phyloP scores from a whole-genome alignment of 35 echinoderm and acorn worm genomes.

The Diadema setosum region DNA sequence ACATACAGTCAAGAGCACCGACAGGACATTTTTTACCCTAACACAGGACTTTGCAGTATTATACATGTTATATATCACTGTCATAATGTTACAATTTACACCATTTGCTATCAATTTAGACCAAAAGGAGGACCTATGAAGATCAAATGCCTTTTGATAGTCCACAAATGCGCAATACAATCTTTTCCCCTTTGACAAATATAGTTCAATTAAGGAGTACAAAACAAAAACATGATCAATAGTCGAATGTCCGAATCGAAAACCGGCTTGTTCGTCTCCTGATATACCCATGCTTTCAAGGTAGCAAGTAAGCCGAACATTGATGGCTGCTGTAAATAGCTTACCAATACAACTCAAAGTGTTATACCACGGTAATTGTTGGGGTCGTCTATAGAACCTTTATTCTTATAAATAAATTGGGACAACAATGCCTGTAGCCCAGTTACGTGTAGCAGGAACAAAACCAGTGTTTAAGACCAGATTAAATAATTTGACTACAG shows the following conservation, averaged over 20 bases:
- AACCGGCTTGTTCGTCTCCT: not conserved
- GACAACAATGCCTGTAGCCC: too few species aligned
- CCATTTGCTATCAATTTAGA: not conserved
- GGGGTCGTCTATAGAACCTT: not conserved
- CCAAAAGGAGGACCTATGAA: not conserved
- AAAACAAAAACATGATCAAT: not conserved
- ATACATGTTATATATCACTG: not conserved
- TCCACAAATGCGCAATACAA: too few species aligned
- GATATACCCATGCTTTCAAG: not conserved
- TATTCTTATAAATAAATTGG: not conserved
- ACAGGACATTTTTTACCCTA: not conserved
- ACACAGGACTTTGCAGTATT: not conserved
- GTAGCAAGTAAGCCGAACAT: not conserved
- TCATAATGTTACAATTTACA: slow-evolving; percentile 9
- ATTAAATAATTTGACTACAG: not conserved
- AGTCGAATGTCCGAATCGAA: not conserved
- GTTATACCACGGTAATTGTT: not conserved
- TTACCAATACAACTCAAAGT: not conserved
- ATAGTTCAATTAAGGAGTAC: not conserved
- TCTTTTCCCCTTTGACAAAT: not conserved
- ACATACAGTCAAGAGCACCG: not conserved
- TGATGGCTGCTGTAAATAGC: not conserved
- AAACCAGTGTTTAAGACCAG: too few species aligned
- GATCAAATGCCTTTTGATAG: not conserved
- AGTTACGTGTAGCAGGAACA: too few species aligned